These are phyloP conservation scores for Vandiemenella viatica DNA, from an alignment of 2,888 invertebrate genomes.

Conservation along the genomic window DNA sequence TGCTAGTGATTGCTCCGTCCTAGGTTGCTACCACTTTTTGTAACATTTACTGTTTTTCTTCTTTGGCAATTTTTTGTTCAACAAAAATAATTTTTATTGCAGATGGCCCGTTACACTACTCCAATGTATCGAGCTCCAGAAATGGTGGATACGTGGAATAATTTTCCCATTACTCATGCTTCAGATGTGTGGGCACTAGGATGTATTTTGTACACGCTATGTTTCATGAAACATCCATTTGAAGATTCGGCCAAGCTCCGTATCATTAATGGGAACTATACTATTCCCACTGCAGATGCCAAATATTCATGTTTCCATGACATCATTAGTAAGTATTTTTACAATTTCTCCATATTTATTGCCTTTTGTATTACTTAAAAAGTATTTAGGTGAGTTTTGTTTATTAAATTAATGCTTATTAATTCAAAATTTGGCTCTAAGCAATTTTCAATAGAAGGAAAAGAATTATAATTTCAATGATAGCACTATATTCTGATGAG, in stretches of 20 bases:
- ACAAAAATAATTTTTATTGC: too few species aligned
- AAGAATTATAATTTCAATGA: too few species aligned
- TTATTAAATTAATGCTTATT: too few species aligned
- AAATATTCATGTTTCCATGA: slow-evolving; percentile 76
- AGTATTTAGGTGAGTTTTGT: too few species aligned
- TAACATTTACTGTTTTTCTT: too few species aligned
- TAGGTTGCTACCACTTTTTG: too few species aligned
- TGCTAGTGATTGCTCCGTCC: too few species aligned
- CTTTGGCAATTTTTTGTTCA: too few species aligned
- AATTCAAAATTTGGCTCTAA: not conserved
- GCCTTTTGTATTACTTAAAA: not conserved
- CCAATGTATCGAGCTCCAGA: slow-evolving; percentile 97
- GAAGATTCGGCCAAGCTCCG: slow-evolving; percentile 87
- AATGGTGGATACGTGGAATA: slow-evolving; percentile 95
- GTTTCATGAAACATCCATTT: slow-evolving; percentile 90
- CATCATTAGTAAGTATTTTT: slow-evolving; percentile 14
- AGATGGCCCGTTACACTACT: slow-evolving; percentile 66
- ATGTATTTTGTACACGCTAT: slow-evolving; percentile 82
- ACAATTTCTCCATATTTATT: not conserved
- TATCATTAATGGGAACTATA: slow-evolving; percentile 92
- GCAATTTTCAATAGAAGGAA: not conserved
- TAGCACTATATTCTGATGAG: too few species aligned
- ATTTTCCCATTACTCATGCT: slow-evolving; percentile 78
- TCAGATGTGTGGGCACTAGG: slow-evolving; percentile 96
- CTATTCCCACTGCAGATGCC: slow-evolving; percentile 63